These are phyloP conservation scores for Apamea crenata DNA, from an alignment of 2,888 invertebrate genomes.

Conservation along the genomic window DNA sequence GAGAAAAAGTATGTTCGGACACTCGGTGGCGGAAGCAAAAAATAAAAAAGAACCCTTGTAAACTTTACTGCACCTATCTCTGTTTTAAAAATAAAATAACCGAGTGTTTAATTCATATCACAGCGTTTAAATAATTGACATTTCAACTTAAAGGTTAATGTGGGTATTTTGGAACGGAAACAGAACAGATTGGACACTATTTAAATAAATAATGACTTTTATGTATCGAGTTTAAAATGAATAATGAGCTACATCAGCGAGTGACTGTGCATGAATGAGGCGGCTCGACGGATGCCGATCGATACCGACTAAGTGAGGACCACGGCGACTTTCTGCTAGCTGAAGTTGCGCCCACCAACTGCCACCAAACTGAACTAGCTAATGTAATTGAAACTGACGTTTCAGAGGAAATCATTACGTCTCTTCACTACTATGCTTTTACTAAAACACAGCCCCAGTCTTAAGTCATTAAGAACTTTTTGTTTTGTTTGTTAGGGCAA, in stretches of 20 bases:
- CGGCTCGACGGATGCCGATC: slow-evolving; percentile 65
- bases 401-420: slow-evolving; percentile 27
- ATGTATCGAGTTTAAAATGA: slow-evolving; percentile 12
- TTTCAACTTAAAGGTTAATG: slow-evolving; percentile 21
- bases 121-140: slow-evolving; percentile 31
- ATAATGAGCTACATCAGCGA: slow-evolving; percentile 49
- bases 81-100: neutral
- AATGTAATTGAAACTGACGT: slow-evolving; percentile 61
- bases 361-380: slow-evolving; percentile 52
- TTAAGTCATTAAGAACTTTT: slow-evolving; percentile 29
- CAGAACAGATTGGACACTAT: slow-evolving; percentile 3
- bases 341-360: slow-evolving; percentile 43
- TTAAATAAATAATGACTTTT: slow-evolving; percentile 27
- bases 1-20: slow-evolving; percentile 35
- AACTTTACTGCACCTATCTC: slow-evolving; percentile 13
- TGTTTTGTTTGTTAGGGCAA: slow-evolving; percentile 30
- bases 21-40: neutral
- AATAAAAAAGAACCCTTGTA: slow-evolving; percentile 1
- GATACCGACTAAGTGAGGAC: slow-evolving; percentile 76
- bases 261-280: slow-evolving; percentile 75
- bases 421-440: slow-evolving; percentile 6
- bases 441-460: slow-evolving; percentile 1
- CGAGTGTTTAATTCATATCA: slow-evolving; percentile 9
- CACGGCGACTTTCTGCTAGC: slow-evolving; percentile 60
- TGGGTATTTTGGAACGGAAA: slow-evolving; percentile 21